Percentiles rank a stretch among this genome's conserved stretches.
Conservation (phyloP, 2,797 vertebrate species). For the Carduelis carduelis region DNA sequence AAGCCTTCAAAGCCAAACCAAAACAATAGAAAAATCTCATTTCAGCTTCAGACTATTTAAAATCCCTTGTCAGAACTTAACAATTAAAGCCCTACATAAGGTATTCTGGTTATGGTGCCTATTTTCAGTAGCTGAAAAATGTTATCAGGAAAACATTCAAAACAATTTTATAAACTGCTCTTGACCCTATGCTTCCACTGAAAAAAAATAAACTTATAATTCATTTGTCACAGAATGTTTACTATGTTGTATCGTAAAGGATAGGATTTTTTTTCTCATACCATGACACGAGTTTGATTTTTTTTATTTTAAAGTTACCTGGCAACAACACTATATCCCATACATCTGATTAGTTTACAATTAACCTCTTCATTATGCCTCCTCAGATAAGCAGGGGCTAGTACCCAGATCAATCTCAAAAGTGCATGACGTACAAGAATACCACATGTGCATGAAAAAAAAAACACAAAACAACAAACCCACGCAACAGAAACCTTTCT, state of each 20-base stretch:
- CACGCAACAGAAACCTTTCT: fast-evolving
- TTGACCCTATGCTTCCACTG: neutral
- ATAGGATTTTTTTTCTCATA: neutral
- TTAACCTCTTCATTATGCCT: neutral
- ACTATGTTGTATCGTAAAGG: neutral
- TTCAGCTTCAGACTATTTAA: neutral
- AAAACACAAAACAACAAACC: neutral
- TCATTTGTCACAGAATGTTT: neutral
- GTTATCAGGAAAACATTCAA: neutral
- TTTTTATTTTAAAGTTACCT: neutral
- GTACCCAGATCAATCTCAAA: neutral
- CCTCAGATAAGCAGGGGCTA: neutral
- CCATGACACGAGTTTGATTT: neutral
- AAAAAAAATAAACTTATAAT: neutral
- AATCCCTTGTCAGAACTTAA: neutral
- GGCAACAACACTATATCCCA: neutral
- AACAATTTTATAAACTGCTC: neutral
- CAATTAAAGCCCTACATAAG: neutral
- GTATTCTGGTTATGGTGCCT: neutral
- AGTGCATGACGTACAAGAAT: neutral
- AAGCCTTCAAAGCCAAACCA: neutral
- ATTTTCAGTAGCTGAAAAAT: neutral
- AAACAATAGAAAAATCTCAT: neutral
- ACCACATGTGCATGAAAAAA: neutral
- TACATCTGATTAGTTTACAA: neutral